A percentile compares a stretch with the other conserved stretches of the same genome.
Conservation (phyloP, 2,888 invertebrate species). For the Muschampia plurimacula region DNA sequence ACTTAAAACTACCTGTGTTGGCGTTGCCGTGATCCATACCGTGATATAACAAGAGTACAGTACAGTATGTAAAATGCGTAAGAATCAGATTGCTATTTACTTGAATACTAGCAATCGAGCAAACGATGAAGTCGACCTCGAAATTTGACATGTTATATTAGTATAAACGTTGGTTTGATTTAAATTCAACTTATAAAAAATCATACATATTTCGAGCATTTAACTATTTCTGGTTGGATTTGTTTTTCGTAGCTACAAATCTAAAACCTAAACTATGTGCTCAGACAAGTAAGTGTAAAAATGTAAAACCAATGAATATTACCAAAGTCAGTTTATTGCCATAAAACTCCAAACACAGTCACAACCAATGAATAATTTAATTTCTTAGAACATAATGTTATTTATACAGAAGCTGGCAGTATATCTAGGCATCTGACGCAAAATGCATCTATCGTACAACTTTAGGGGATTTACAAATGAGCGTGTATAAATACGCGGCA, state of each 20-base stretch:
- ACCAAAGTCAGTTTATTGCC: slow-evolving; percentile 14
- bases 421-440: slow-evolving; percentile 25
- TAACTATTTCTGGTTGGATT: too few species aligned
- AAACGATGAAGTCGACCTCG: too few species aligned
- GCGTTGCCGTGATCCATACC: too few species aligned
- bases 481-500: not conserved
- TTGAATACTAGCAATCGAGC: too few species aligned
- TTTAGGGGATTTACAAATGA: slow-evolving; percentile 15
- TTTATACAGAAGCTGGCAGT: slow-evolving; percentile 29
- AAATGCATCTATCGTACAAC: slow-evolving; percentile 18
- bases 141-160: too few species aligned
- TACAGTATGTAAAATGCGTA: too few species aligned
- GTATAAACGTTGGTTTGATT: too few species aligned
- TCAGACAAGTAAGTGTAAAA: not conserved
- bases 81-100: too few species aligned
- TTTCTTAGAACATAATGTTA: slow-evolving; percentile 36
- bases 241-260: not conserved
- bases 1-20: not conserved
- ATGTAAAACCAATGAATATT: not conserved
- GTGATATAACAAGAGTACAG: too few species aligned
- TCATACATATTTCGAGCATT: too few species aligned
- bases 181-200: too few species aligned
- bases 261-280: not conserved
- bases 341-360: slow-evolving; percentile 13
- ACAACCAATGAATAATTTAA: slow-evolving; percentile 35